Evolutionary conservation across 1,140 invertebrate genomes (phyloP).

Genomic region (Ptiloglossa arizonensis): DNA sequence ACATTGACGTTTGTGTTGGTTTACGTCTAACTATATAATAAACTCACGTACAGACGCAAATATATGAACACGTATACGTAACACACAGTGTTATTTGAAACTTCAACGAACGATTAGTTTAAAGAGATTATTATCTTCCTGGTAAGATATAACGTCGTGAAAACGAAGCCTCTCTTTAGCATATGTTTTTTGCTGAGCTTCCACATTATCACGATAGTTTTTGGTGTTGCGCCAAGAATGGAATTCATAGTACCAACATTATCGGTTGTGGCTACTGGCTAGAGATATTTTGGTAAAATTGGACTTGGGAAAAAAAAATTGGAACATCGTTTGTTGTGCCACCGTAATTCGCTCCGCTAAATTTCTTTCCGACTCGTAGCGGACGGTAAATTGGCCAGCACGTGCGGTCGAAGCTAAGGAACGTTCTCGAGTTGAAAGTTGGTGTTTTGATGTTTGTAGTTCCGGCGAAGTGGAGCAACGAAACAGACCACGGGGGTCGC

Average conservation of each 20-base stretch:
- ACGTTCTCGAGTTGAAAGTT: constrained; percentile 44
- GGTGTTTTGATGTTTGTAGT: constrained; percentile 59
- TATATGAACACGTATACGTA: background rate
- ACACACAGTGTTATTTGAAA: background rate
- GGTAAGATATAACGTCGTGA: background rate
- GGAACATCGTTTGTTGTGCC: constrained; percentile 1
- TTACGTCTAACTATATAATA: background rate
- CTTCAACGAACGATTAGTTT: background rate
- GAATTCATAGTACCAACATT: constrained; percentile 20
- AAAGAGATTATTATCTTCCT: background rate
- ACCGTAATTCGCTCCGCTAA: background rate
- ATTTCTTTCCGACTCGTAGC: background rate
- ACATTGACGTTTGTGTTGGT: background rate
- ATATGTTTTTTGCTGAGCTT: constrained; percentile 12
- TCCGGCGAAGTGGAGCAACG: constrained; percentile 61
- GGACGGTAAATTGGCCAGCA: background rate
- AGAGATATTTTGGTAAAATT: constrained; percentile 35
- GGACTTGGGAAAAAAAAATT: constrained; percentile 2
- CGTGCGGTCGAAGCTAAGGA: background rate
- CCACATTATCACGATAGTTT: background rate
- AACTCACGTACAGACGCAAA: background rate
- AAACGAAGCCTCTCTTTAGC: background rate
- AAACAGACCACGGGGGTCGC: constrained; percentile 68
- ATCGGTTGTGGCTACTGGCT: constrained; percentile 11
- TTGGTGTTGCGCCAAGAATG: constrained; percentile 5